Conservation (phyloP, 2,888 invertebrate genomes). For the Serrognathus titanus region DNA sequence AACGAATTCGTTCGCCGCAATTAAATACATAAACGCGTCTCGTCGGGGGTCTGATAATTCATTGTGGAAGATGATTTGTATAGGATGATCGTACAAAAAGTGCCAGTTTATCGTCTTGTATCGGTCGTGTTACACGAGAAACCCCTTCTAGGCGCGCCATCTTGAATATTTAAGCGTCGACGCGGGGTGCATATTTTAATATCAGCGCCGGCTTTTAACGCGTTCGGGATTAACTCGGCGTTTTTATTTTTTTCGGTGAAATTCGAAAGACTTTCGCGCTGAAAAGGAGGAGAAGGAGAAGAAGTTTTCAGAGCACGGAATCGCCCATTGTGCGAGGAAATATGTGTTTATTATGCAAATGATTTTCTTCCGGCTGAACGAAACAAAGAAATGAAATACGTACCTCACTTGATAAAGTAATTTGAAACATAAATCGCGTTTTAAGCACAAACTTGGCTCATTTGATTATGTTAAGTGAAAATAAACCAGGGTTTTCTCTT, state of each 20-base stretch:
- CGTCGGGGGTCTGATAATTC: constrained; percentile 14
- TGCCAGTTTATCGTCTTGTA: constrained; percentile 21
- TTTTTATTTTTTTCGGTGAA: constrained; percentile 4
- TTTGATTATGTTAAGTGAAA: too few relatives aligned
- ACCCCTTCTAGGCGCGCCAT: constrained; percentile 14
- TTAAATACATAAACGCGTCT: constrained; percentile 11
- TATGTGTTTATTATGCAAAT: constrained; percentile 13
- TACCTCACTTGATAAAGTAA: too few relatives aligned
- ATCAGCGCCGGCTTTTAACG: neutral
- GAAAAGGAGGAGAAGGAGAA: neutral
- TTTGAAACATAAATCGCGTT: too few relatives aligned
- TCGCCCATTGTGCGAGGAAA: constrained; percentile 7
- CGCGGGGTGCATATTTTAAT: constrained; percentile 22
- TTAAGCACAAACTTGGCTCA: too few relatives aligned
- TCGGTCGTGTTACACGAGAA: constrained; percentile 8
- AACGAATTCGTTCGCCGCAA: constrained; percentile 4
- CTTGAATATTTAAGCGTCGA: constrained; percentile 14
- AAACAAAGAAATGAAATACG: neutral
- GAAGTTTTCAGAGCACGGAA: constrained; percentile 4
- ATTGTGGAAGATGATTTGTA: constrained; percentile 22
- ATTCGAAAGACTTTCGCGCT: neutral
- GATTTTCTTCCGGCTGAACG: neutral
- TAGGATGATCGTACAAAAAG: constrained; percentile 21
- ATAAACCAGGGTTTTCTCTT: too few relatives aligned
- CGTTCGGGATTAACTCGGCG: neutral